Evolutionary conservation across 1,140 invertebrate genomes (phyloP), one percentile per base, ranked within the genome.

Genomic region (Mactra quadrangularis): DNA sequence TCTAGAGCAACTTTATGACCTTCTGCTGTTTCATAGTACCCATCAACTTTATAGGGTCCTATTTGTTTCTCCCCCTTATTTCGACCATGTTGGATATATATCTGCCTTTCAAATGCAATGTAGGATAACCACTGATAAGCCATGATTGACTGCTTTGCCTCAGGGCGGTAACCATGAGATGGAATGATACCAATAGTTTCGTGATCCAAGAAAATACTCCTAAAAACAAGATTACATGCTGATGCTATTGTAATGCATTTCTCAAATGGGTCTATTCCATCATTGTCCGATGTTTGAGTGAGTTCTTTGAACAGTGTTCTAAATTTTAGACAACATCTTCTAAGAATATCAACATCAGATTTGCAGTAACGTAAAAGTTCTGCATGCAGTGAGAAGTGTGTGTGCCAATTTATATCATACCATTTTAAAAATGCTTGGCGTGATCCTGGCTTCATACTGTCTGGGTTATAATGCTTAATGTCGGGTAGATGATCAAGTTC

Each of bases 201-300:
- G 3, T 38, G 52, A 3, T 33, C 19, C 17, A 83, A 47, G 25
- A 78, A 72, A 15, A 71, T 71, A 22, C 29, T 66, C 25, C 79
- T 72, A 47, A 66, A 83, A n/a, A 78, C 66, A 25, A 62, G 47
- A 35, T 77, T 86, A 50, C 72, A 78, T 6, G 68, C 53, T 6
- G 64, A 75, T 17, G 85, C 85, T 38, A 84, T 84, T 3, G 81
- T 86, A 31, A 82, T 85, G 19, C 57, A 83, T 17, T 41, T 45
- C 25, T 47, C 77, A 78, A 78, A 83, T 17, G 79, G 81, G 45
- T 83, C 74, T 11, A 78, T 64, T 0, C 81, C 81, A 0, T 31
- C 31, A 19, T 55, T 77, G 7, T 25, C n/a, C 15, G 75, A 41
- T 33, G 27, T 47, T 3, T 22, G n/a, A 0, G 85, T 86, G n/a